Evolutionary conservation across 2,888 invertebrate species (phyloP).

Genomic region (Ctenicera cuprea): DNA sequence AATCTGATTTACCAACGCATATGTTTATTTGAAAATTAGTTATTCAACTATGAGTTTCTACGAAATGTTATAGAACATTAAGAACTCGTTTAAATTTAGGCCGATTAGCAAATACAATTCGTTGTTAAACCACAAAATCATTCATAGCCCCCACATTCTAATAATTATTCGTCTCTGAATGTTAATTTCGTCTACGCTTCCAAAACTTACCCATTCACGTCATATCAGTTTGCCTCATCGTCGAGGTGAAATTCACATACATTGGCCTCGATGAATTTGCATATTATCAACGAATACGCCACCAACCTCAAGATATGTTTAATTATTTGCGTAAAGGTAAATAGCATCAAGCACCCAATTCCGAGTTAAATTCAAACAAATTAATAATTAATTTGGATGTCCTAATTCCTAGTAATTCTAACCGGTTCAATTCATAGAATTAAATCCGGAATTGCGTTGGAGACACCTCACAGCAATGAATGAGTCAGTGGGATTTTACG

Average conservation of each 20-base stretch:
- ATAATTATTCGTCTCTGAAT: not conserved
- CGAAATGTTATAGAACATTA: too few species aligned
- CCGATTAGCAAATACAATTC: not conserved
- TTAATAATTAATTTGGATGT: conserved; percentile 2
- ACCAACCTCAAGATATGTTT: conserved; percentile 3
- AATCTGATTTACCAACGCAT: too few species aligned
- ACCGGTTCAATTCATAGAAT: not conserved
- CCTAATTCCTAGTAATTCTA: not conserved
- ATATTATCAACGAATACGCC: not conserved
- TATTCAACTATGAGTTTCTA: too few species aligned
- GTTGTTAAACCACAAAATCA: not conserved
- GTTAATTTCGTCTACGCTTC: not conserved
- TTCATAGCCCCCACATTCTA: not conserved
- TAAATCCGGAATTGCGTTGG: conserved; percentile 6
- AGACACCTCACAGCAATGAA: conserved; percentile 12
- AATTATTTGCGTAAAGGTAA: not conserved
- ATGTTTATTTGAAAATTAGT: too few species aligned
- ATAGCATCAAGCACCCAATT: too few species aligned
- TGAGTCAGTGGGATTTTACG: conserved; percentile 24
- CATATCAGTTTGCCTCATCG: not conserved
- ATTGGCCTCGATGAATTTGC: conserved; percentile 18
- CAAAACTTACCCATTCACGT: conserved; percentile 9
- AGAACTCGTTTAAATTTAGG: too few species aligned
- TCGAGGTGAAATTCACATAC: conserved; percentile 7
- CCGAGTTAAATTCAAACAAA: too few species aligned